These are phyloP conservation scores for Lobophora halterata DNA, from an alignment of 2,888 invertebrate species.

Conservation along the genomic window DNA sequence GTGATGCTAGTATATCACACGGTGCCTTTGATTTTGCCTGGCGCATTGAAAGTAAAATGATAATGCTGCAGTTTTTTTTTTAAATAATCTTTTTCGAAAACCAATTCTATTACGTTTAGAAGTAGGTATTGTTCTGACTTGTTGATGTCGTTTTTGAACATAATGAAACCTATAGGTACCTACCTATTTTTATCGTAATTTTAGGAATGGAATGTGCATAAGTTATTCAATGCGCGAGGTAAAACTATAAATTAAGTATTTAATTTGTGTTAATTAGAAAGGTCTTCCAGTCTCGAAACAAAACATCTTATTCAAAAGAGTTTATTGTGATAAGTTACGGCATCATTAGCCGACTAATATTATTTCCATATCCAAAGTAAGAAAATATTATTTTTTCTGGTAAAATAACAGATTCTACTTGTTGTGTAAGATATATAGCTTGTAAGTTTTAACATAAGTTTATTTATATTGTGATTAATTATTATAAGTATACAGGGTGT, in stretches of 20 bases:
- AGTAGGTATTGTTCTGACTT: no score
- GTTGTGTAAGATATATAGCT: conserved; percentile 31
- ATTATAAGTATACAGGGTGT: no score
- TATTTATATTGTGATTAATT: conserved; percentile 51
- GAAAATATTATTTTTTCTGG: conserved; percentile 18
- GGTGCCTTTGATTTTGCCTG: conserved; percentile 31
- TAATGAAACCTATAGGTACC: no score
- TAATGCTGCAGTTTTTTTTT: no score
- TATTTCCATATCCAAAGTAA: conserved; percentile 33
- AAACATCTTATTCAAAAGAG: conserved; percentile 10
- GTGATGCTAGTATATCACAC: conserved; percentile 15
- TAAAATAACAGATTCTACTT: conserved; percentile 20
- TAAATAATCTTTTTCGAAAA: no score
- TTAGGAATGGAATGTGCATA: not conserved
- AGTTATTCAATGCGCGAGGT: conserved; percentile 31
- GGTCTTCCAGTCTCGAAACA: conserved; percentile 31
- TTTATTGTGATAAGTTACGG: conserved; percentile 3
- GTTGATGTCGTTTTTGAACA: not conserved
- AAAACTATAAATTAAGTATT: conserved; percentile 45
- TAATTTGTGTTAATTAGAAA: conserved; percentile 40
- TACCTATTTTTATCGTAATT: not conserved
- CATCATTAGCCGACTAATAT: conserved; percentile 10
- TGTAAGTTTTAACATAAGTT: conserved; percentile 40
- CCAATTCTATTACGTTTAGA: no score
- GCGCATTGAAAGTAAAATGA: conserved; percentile 27